Conservation (phyloP, 1,140 invertebrate species). For the Aphelinus certus region DNA sequence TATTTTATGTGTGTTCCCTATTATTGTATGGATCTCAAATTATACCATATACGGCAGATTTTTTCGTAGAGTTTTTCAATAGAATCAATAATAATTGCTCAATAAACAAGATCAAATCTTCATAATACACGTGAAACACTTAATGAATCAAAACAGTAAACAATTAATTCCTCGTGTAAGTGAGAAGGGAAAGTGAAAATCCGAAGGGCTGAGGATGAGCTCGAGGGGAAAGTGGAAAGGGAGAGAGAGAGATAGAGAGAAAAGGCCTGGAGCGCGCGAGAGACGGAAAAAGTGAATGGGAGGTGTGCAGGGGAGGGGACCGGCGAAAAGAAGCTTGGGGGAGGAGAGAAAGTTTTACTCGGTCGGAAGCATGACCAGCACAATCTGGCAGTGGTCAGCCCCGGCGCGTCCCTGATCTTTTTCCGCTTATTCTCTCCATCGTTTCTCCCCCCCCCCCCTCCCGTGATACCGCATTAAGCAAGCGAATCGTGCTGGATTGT, state of each 20-base stretch:
- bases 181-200: slow-evolving; percentile 17
- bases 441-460: background rate
- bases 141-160: no score
- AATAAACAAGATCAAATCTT: no score
- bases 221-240: slow-evolving; percentile 30
- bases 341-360: slow-evolving; percentile 39
- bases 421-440: background rate
- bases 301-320: slow-evolving; percentile 30
- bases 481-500: background rate
- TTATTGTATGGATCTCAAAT: no score
- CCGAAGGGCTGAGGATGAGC: slow-evolving; percentile 17
- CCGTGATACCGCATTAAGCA: background rate
- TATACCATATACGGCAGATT: no score
- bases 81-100: no score
- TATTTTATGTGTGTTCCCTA: no score
- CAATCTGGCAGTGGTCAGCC: slow-evolving; percentile 62
- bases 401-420: slow-evolving; percentile 28
- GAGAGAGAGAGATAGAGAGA: slow-evolving; percentile 32
- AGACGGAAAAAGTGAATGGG: no score
- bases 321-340: slow-evolving; percentile 32
- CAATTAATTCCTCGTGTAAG: slow-evolving; percentile 7
- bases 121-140: no score
- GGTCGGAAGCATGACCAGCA: slow-evolving; percentile 57
- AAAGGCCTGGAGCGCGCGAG: slow-evolving; percentile 6
- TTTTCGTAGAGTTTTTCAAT: no score